phyloP scores from a whole-genome alignment of 2,797 vertebrate species.

The Tokudaia muenninki region DNA sequence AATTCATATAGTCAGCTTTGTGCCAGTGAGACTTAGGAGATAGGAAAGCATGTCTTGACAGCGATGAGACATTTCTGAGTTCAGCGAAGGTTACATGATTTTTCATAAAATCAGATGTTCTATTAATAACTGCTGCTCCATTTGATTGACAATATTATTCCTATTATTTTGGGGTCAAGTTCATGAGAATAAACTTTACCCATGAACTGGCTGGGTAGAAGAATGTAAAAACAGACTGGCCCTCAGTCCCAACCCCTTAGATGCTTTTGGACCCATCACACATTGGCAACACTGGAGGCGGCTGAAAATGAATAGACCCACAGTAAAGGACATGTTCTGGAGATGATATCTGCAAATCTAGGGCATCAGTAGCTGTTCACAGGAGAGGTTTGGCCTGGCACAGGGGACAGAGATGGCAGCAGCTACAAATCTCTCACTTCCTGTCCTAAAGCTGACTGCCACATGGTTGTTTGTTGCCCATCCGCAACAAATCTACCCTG shows the following conservation, averaged over 20 bases:
- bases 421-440: not conserved
- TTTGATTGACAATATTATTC: slow-evolving; percentile 53
- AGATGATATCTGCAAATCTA: not conserved
- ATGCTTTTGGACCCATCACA: not conserved
- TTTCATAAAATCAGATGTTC: slow-evolving; percentile 65
- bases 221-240: not conserved
- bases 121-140: slow-evolving; percentile 72
- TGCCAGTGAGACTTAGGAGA: not conserved
- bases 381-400: not conserved
- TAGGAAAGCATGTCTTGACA: slow-evolving; percentile 62
- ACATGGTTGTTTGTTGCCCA: not conserved
- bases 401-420: not conserved
- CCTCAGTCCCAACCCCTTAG: not conserved
- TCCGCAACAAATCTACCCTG: not conserved
- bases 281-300: not conserved
- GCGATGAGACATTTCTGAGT: slow-evolving; percentile 46
- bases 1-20: not conserved
- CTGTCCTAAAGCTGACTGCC: not conserved
- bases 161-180: slow-evolving; percentile 56
- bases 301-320: not conserved
- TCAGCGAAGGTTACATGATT: slow-evolving; percentile 55
- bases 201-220: not conserved
- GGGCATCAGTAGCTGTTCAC: not conserved
- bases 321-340: slow-evolving; percentile 18
- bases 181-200: slow-evolving; percentile 13